Percentiles rank a stretch among this genome's conserved stretches.
Evolutionary conservation across 2,113 vertebrate species (phyloP).

Genomic region (Anser cygnoides): DNA sequence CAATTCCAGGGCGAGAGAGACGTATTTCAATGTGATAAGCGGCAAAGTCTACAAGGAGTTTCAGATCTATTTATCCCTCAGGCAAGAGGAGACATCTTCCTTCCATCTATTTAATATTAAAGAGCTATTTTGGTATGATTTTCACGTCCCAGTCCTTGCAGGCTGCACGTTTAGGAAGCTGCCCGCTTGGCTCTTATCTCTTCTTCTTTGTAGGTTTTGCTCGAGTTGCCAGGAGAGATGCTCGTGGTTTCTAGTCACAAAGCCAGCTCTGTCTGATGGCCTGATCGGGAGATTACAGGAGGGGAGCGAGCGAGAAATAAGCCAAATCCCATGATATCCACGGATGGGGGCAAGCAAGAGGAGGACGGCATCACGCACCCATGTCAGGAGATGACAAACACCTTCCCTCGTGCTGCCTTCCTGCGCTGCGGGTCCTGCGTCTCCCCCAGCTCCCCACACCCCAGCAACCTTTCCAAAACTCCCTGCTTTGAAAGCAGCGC

Average conservation of each 20-base stretch:
- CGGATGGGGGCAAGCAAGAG: background rate
- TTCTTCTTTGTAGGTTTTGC: constrained; percentile 39
- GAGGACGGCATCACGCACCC: background rate
- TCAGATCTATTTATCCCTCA: constrained; percentile 63
- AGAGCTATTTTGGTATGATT: constrained; percentile 48
- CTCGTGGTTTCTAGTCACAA: constrained; percentile 44
- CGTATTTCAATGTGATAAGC: constrained; percentile 18
- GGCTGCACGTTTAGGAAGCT: constrained; percentile 40
- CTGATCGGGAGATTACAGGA: background rate
- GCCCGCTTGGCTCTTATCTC: constrained; percentile 23
- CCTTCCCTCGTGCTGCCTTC: background rate
- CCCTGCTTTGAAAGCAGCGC: too few species aligned
- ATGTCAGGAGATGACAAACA: background rate
- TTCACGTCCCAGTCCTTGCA: constrained; percentile 31
- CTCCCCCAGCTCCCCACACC: too few species aligned
- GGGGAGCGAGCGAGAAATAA: background rate
- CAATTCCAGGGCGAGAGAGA: background rate
- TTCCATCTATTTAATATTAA: constrained; percentile 72
- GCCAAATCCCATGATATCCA: accelerated
- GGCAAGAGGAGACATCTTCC: constrained; percentile 60
- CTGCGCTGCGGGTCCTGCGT: too few species aligned
- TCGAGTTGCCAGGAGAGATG: constrained; percentile 43
- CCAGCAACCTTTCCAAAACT: too few species aligned
- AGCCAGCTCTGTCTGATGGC: background rate
- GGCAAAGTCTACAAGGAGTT: constrained; percentile 43